Conservation (phyloP, 1,140 invertebrate species). For the Lordiphosa mommai region DNA sequence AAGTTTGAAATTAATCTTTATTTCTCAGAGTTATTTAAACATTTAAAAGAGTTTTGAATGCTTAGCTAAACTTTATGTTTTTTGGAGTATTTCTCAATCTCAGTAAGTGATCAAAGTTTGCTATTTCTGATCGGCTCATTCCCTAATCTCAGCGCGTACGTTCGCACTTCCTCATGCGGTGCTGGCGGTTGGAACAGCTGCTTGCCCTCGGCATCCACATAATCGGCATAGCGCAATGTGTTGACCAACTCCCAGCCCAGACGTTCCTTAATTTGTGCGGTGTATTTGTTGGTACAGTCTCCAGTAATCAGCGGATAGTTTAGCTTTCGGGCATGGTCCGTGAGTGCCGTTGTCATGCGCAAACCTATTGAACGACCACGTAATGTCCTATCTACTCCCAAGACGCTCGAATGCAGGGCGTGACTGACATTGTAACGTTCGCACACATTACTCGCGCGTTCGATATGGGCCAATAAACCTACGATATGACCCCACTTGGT, state of each 20-base stretch:
- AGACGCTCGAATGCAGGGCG: constrained; percentile 40
- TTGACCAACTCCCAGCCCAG: constrained; percentile 41
- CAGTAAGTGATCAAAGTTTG: no score
- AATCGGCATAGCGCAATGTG: constrained; percentile 28
- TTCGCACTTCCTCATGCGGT: constrained; percentile 52
- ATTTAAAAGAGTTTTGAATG: no score
- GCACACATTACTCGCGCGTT: constrained; percentile 36
- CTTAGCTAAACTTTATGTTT: no score
- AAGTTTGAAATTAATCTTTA: no score
- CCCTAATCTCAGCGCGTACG: constrained; percentile 17
- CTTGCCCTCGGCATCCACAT: constrained; percentile 35
- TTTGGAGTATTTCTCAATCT: no score
- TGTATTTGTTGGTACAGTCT: constrained; percentile 67
- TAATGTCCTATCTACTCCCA: constrained; percentile 34
- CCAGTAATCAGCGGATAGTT: constrained; percentile 36
- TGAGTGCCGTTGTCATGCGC: constrained; percentile 26
- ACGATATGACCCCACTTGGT: constrained; percentile 61
- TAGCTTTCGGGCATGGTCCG: constrained; percentile 9
- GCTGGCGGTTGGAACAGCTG: constrained; percentile 42
- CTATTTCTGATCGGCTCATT: background rate
- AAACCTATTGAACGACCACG: constrained; percentile 40
- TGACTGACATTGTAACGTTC: constrained; percentile 18
- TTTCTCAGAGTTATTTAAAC: no score
- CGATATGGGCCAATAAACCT: constrained; percentile 24
- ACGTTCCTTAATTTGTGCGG: constrained; percentile 32